A percentile compares a stretch with the other conserved stretches of the same genome.
Evolutionary conservation across 2,797 vertebrate species (phyloP).

Genomic region (Lepilemur ruficaudatus): DNA sequence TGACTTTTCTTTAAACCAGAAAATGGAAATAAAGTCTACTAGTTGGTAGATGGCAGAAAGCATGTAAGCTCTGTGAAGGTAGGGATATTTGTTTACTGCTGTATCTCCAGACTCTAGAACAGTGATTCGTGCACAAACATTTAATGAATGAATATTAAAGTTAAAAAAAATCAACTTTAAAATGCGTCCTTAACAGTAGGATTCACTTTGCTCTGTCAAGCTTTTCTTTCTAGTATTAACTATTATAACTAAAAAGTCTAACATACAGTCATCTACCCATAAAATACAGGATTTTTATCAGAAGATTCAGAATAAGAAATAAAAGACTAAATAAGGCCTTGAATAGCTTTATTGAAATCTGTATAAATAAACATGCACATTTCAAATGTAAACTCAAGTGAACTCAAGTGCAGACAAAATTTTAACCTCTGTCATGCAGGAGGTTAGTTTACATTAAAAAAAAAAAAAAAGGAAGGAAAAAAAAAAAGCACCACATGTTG

Average conservation of each 20-base stretch:
- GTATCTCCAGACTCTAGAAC: neutral
- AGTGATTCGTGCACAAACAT: neutral
- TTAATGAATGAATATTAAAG: neutral
- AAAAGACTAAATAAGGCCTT: slow-evolving; percentile 90
- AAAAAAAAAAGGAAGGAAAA: slow-evolving; percentile 76
- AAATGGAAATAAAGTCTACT: neutral
- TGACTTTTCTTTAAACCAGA: neutral
- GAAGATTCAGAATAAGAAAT: slow-evolving; percentile 80
- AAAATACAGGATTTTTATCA: slow-evolving; percentile 39
- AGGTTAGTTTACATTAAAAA: slow-evolving; percentile 92
- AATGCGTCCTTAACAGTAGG: slow-evolving; percentile 9
- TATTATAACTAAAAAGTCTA: slow-evolving; percentile 39
- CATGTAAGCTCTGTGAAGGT: neutral
- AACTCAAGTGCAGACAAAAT: slow-evolving; percentile 99
- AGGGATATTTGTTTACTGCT: neutral
- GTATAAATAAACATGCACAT: slow-evolving; percentile 99
- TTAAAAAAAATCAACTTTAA: slow-evolving; percentile 4
- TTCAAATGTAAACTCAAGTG: slow-evolving; percentile 99
- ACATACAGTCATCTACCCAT: slow-evolving; percentile 1
- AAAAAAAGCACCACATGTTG: neutral
- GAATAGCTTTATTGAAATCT: slow-evolving; percentile 99
- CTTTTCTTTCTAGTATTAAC: slow-evolving; percentile 41
- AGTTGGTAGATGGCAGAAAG: neutral
- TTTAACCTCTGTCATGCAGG: slow-evolving; percentile 96
- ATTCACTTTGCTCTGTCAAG: slow-evolving; percentile 23